Evolutionary conservation across 2,113 vertebrate species (phyloP).

Genomic region (Amphiprion ocellaris): DNA sequence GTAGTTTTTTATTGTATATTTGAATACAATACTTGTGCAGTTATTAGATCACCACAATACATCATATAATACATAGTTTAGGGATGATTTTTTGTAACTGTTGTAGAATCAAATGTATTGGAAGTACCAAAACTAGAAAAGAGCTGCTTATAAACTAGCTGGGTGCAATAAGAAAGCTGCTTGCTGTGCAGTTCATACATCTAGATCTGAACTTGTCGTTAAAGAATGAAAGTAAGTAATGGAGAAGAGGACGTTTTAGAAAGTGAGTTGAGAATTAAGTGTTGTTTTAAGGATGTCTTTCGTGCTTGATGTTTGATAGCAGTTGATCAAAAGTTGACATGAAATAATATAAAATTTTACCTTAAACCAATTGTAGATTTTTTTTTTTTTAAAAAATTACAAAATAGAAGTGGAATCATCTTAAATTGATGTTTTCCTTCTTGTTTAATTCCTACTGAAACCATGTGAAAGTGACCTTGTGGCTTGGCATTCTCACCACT

Average conservation of each 20-base stretch:
- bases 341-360: too few relatives aligned
- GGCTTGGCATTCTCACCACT: background rate
- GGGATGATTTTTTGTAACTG: too few relatives aligned
- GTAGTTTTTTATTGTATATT: background rate
- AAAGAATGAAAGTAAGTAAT: background rate
- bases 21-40: background rate
- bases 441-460: background rate
- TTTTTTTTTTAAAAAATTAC: too few relatives aligned
- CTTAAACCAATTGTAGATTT: too few relatives aligned
- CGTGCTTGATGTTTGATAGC: too few relatives aligned
- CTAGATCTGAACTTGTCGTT: background rate
- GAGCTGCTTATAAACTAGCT: background rate
- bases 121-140: background rate
- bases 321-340: too few relatives aligned
- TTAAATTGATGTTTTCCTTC: background rate
- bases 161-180: background rate
- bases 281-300: too few relatives aligned
- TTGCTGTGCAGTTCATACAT: background rate
- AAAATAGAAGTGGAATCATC: background rate
- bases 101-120: too few relatives aligned
- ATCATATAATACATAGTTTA: background rate
- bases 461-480: constrained; percentile 29
- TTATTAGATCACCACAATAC: background rate
- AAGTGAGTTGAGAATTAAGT: too few relatives aligned
- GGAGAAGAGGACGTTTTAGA: background rate